Conservation (phyloP, 2,888 invertebrate genomes). For the Beris chalybata region DNA sequence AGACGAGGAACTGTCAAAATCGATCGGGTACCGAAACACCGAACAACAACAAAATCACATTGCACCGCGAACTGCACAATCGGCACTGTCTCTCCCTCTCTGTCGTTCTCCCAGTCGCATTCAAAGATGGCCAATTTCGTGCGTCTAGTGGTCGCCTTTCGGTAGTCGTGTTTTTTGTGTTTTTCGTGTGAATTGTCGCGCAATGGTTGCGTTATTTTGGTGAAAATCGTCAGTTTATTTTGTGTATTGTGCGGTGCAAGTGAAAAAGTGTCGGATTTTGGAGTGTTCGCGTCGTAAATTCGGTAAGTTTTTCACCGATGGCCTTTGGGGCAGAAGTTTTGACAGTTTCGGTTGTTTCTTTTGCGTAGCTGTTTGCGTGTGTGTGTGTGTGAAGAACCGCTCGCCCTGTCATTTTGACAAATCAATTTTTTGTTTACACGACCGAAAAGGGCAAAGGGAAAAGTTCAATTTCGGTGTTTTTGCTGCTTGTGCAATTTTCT, state of each 20-base stretch:
- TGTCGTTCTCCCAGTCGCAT: no score
- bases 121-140: slow-evolving; percentile 15
- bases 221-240: not conserved
- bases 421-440: slow-evolving; percentile 29
- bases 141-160: not conserved
- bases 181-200: slow-evolving; percentile 4
- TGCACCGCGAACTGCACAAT: no score
- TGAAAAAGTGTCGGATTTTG: not conserved
- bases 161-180: slow-evolving; percentile 12
- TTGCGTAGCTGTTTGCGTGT: not conserved
- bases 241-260: slow-evolving; percentile 2
- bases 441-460: no score
- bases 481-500: no score
- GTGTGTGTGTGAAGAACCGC: no score
- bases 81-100: no score
- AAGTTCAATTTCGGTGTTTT: no score
- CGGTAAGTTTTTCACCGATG: slow-evolving; percentile 16
- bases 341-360: not conserved
- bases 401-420: slow-evolving; percentile 28
- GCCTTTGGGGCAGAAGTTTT: not conserved
- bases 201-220: not conserved
- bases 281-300: slow-evolving; percentile 2
- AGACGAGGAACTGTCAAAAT: slow-evolving; percentile 19
- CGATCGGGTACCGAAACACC: not conserved
- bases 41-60: no score